Percentiles rank a stretch among this genome's conserved stretches.
These are phyloP conservation scores for Drosophila bunnanda DNA, from an alignment of 2,888 invertebrate species.

Conservation along the genomic window DNA sequence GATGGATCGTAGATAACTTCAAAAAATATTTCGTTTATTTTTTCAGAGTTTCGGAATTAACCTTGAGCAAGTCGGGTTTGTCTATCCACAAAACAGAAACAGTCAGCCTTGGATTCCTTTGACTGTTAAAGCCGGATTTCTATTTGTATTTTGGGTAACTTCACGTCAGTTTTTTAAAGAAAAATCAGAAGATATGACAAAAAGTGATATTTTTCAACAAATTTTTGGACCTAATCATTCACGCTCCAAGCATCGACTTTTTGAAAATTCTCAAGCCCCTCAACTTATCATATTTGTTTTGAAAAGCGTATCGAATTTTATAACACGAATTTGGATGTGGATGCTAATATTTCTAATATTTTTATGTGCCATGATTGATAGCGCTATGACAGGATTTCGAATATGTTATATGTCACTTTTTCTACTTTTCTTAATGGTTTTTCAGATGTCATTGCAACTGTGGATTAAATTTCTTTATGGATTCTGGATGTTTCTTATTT, in stretches of 20 bases:
- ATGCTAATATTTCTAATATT: slow-evolving; percentile 96
- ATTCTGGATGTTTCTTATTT: slow-evolving; percentile 97
- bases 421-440: slow-evolving; percentile 94
- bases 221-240: slow-evolving; percentile 82
- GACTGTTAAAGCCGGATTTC: slow-evolving; percentile 92
- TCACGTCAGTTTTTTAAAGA: slow-evolving; percentile 95
- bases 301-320: slow-evolving; percentile 88
- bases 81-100: slow-evolving; percentile 86
- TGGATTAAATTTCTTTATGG: slow-evolving; percentile 97
- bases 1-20: too few species aligned
- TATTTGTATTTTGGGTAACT: slow-evolving; percentile 97
- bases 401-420: slow-evolving; percentile 99
- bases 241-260: slow-evolving; percentile 38
- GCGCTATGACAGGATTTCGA: slow-evolving; percentile 95
- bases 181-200: slow-evolving; percentile 87
- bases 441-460: slow-evolving; percentile 95
- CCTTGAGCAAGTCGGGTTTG: slow-evolving; percentile 92
- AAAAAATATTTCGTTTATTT: neutral
- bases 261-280: slow-evolving; percentile 53
- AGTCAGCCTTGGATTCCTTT: slow-evolving; percentile 90
- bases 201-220: slow-evolving; percentile 83
- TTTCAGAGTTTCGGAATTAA: slow-evolving; percentile 87
- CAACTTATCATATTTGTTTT: slow-evolving; percentile 84
- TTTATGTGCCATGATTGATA: slow-evolving; percentile 95
- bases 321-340: slow-evolving; percentile 98